Evolutionary conservation across 2,113 vertebrate genomes (phyloP), one percentile per base, ranked within the genome.

Genomic region (Gopherus flavomarginatus): DNA sequence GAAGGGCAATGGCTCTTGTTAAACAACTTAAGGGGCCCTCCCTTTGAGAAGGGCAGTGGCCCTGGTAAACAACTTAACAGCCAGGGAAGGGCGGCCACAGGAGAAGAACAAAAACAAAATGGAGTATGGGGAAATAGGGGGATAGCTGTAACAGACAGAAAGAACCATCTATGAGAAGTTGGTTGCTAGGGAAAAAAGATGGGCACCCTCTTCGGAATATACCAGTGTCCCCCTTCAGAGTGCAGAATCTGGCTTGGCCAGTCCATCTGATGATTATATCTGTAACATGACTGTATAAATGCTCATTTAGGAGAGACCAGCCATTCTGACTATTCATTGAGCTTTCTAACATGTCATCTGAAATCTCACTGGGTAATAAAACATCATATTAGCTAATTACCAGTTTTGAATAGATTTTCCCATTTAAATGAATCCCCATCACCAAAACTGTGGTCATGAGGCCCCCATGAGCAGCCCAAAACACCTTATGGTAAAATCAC

Each of bases 391-490:
- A 1, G 50, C 87, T 89, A 85, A 12, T 91, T 87, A 81, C 17
- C 0, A 0, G 13, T 54, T 13, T 7, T 0, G 86, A 81, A 78
- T 12, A 35, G 57, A 87, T 21, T 72, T 62, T 87, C 53, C 31
- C 5, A 3, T 1, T 35, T 81, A 90, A 83, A 90, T 17, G 35
- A 57, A 86, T 44, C 90, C 44, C 96, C 87, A 83, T 0, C 7
- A 13, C 57, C 0, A 0, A 84, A 31, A 7, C 57, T 1, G 1
- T 1, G 8, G 38, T 38, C 50, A 84, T 0, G 0, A 0, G 0
- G 19, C 56, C 59, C 83, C 81, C 93, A 85, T 57, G 83, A 2
- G 21, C 47, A 6, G 62, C 94, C 88, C 49, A 49, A 87, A 42
- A 91, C 81, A 94, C 13, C 38, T 80, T 94, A 27, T 29, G 56